Evolutionary conservation across 2,888 invertebrate genomes (phyloP).

Genomic region (Scrobipalpa costella): DNA sequence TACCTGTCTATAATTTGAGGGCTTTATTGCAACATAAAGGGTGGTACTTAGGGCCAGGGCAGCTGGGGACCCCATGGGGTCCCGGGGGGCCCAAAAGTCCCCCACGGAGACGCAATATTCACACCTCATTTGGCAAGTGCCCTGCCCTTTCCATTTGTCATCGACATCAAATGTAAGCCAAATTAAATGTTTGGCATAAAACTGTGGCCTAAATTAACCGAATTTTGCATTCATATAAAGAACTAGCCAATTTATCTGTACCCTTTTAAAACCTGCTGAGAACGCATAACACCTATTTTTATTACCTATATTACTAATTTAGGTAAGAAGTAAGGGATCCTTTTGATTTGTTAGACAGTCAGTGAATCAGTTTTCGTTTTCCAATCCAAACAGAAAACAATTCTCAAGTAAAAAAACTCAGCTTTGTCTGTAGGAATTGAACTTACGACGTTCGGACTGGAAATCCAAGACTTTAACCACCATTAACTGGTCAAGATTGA

Average conservation of each 20-base stretch:
- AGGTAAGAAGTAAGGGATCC: too few species aligned
- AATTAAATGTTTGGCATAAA: constrained; percentile 49
- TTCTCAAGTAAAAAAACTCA: too few species aligned
- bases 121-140: constrained; percentile 78
- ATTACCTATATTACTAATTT: not conserved
- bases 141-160: constrained; percentile 21
- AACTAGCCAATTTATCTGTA: not conserved
- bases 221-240: constrained; percentile 27
- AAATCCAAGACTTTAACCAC: too few species aligned
- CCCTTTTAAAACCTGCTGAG: not conserved
- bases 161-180: constrained; percentile 49
- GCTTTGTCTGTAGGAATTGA: too few species aligned
- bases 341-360: not conserved
- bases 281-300: not conserved
- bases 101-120: constrained; percentile 77
- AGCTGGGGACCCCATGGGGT: constrained; percentile 66
- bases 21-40: constrained; percentile 61
- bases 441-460: too few species aligned
- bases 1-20: constrained; percentile 69
- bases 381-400: too few species aligned
- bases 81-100: constrained; percentile 43
- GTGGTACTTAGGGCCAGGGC: constrained; percentile 49
- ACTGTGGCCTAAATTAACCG: constrained; percentile 50
- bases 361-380: not conserved
- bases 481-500: not conserved